Evolutionary conservation across 2,113 vertebrate species (phyloP), one percentile per base, ranked within the genome.

Genomic region (Corydoras maculifer): DNA sequence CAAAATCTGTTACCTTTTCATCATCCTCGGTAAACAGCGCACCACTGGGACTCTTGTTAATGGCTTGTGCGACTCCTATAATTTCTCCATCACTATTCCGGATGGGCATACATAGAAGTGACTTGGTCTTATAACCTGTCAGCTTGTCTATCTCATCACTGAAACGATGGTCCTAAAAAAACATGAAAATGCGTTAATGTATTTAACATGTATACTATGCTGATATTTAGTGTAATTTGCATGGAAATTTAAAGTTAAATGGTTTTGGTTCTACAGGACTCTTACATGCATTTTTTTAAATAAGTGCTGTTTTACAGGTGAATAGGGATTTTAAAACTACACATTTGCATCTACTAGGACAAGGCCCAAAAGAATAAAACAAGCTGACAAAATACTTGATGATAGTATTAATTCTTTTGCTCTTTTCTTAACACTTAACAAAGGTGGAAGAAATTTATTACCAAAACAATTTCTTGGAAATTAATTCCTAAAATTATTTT

Each of bases 71-170:
- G 43, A 99, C 97, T 58, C 96, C 95, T 48, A 99, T 98, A 80
- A 95, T 91, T 82, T 98, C 95, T 50, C 94, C 96, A 32, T 99
- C 94, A 51, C 96, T 99, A 89, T 90, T 98, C 78, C 84, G 87
- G 78, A 99, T 98, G 50, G 97, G 95, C 97, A 99, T 99, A 75
- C 96, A 99, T 80, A 99, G 30, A 54, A 99, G 87, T 0, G 97
- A 99, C 85, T 95, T 98, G 57, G 97, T 99, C 89, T 99, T 99
- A 85, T 99, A 98, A 18, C 96, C 97, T 9, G 95, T 98, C 75
- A 99, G 81, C 82, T 99, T 98, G 90, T 99, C 97, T 5, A 99
- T 98, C 86, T 99, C 96, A 70, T 99, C 94, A 79, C 96, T 99
- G 90, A 99, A 99, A 62, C 97, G 91, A 48, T 90, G 91, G 85